Percentiles rank a stretch among this genome's conserved stretches.
Conservation (phyloP, 2,888 invertebrate genomes). For the Hoplodrina blanda region DNA sequence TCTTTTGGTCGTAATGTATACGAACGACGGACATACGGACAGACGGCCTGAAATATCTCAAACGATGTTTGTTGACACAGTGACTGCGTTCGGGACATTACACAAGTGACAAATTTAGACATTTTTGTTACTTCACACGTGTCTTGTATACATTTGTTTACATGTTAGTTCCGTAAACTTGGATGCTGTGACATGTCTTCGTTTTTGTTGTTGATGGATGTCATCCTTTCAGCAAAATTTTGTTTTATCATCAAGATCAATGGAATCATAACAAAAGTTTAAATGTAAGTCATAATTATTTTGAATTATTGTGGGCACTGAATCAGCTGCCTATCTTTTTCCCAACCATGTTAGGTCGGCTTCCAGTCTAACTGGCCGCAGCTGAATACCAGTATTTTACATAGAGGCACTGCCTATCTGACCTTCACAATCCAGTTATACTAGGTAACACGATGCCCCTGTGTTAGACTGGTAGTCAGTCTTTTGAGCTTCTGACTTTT, state of each 20-base stretch:
- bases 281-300: too few relatives aligned
- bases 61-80: constrained; percentile 85
- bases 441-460: too few relatives aligned
- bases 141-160: constrained; percentile 67
- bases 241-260: constrained; percentile 35
- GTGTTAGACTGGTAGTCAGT: too few relatives aligned
- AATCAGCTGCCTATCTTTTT: too few relatives aligned
- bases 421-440: too few relatives aligned
- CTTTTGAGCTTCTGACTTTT: too few relatives aligned
- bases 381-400: too few relatives aligned
- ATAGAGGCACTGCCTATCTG: too few relatives aligned
- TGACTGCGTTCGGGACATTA: constrained; percentile 76
- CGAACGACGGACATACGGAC: constrained; percentile 66
- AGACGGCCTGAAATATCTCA: constrained; percentile 83
- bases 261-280: neutral
- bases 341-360: too few relatives aligned
- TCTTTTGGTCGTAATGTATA: constrained; percentile 83
- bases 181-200: constrained; percentile 45
- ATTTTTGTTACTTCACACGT: constrained; percentile 73
- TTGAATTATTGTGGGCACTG: too few relatives aligned
- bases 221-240: constrained; percentile 6
- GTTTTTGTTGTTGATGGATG: constrained; percentile 27
- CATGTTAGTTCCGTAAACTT: constrained; percentile 57
- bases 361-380: too few relatives aligned
- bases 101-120: constrained; percentile 75